Conservation (phyloP, 2,888 invertebrate species). For the Pristionchus exspectatus region DNA sequence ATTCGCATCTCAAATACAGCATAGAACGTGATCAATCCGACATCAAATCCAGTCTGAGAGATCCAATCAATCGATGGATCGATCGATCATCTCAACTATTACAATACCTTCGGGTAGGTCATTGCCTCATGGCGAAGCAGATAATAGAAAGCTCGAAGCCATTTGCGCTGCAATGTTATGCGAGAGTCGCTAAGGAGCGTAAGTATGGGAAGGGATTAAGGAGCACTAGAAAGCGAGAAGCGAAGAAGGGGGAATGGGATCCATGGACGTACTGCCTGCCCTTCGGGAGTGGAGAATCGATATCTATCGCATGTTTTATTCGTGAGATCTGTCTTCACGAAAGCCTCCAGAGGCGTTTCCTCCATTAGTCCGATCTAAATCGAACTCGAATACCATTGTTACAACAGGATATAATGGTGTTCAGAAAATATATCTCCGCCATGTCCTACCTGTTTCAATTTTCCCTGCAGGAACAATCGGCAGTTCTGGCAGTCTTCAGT, state of each 20-base stretch:
- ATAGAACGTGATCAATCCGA: not conserved
- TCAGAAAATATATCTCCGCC: not conserved
- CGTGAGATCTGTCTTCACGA: not conserved
- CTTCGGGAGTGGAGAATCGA: slow-evolving; percentile 44
- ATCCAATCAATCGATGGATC: slow-evolving; percentile 17
- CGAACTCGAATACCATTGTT: not conserved
- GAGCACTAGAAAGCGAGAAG: slow-evolving; percentile 34
- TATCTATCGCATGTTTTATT: slow-evolving; percentile 40
- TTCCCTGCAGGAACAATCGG: not conserved
- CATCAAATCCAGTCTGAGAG: slow-evolving; percentile 3
- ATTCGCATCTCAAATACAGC: slow-evolving; percentile 10
- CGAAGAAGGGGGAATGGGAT: not conserved
- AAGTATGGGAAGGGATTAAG: slow-evolving; percentile 8
- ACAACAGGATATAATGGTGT: not conserved
- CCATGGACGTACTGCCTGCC: not conserved
- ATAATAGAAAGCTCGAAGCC: slow-evolving; percentile 44
- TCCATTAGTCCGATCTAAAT: slow-evolving; percentile 27
- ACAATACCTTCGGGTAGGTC: slow-evolving; percentile 22
- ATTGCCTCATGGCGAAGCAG: slow-evolving; percentile 31
- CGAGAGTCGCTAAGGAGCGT: slow-evolving; percentile 34
- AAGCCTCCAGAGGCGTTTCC: not conserved
- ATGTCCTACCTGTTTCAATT: slow-evolving; percentile 19
- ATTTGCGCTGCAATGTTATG: not conserved
- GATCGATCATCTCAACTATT: not conserved
- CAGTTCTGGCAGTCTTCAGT: slow-evolving; percentile 7